These are phyloP conservation scores for Chelonus formosanus DNA, from an alignment of 2,888 invertebrate genomes.

Conservation along the genomic window DNA sequence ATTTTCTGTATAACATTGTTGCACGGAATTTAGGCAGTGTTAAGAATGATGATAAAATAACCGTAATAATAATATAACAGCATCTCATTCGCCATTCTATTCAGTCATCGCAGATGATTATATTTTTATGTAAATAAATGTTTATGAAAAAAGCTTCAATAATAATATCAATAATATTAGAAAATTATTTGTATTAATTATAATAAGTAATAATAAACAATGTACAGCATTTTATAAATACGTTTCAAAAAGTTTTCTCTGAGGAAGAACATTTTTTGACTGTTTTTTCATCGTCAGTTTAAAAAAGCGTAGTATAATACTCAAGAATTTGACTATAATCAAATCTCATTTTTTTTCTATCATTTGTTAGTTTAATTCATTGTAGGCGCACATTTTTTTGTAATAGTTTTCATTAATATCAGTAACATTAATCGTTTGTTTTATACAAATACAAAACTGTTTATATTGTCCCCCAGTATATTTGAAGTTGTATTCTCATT, in stretches of 20 bases:
- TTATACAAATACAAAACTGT: conserved; percentile 63
- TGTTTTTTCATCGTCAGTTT: conserved; percentile 37
- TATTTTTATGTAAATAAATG: conserved; percentile 6
- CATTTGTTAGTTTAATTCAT: conserved; percentile 20
- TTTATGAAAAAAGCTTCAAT: background rate
- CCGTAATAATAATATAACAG: background rate
- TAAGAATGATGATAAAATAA: background rate
- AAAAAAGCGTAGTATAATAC: conserved; percentile 32
- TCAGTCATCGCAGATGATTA: conserved; percentile 30
- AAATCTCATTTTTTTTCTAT: conserved; percentile 34
- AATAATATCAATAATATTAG: conserved; percentile 3
- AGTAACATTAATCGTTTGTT: conserved; percentile 31
- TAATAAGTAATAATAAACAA: conserved; percentile 8
- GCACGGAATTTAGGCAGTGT: background rate
- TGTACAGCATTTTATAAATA: conserved; percentile 5
- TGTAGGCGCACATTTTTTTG: conserved; percentile 25
- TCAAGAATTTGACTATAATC: conserved; percentile 37
- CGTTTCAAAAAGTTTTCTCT: conserved; percentile 22
- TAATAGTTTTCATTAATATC: conserved; percentile 33
- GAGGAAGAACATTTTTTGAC: conserved; percentile 41
- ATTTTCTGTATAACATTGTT: background rate
- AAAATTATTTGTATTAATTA: conserved; percentile 5
- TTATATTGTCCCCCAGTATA: conserved; percentile 60
- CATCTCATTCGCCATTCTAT: conserved; percentile 7
- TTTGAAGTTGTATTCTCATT: conserved; percentile 49